phyloP scores from a whole-genome alignment of 1,140 invertebrate species.

The Pseudomyrmex sp. region DNA sequence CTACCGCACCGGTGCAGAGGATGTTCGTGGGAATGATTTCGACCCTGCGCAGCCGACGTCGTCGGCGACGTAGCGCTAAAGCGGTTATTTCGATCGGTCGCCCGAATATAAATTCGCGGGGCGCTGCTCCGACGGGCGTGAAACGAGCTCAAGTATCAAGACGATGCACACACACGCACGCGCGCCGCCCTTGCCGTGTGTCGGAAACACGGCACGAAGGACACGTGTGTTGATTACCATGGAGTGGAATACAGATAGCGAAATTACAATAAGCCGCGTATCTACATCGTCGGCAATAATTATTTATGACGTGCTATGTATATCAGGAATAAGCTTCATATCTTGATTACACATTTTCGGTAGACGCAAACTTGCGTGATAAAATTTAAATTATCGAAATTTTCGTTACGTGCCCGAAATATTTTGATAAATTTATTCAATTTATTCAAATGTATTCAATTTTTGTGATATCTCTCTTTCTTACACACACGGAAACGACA shows the following conservation, averaged over 20 bases:
- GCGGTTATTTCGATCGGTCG: conserved; percentile 71
- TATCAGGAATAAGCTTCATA: background rate
- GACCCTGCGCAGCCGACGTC: conserved; percentile 64
- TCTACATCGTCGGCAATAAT: conserved; percentile 10
- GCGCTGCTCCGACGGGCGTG: conserved; percentile 70
- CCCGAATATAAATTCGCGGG: conserved; percentile 63
- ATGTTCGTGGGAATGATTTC: conserved; percentile 76
- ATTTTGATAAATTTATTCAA: background rate
- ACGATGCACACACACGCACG: conserved; percentile 32
- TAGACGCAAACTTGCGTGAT: background rate
- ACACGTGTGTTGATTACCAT: conserved; percentile 54
- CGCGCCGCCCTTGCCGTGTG: background rate
- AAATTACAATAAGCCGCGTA: conserved; percentile 36
- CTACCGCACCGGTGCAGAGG: conserved; percentile 69
- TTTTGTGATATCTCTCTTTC: no score
- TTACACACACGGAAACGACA: background rate
- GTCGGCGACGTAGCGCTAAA: conserved; percentile 28
- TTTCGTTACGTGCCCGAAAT: background rate
- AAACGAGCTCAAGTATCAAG: conserved; percentile 74
- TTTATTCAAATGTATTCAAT: no score
- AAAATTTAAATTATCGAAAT: conserved; percentile 25
- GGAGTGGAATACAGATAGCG: conserved; percentile 23
- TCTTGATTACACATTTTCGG: background rate
- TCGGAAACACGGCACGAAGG: conserved; percentile 24
- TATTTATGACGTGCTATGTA: conserved; percentile 32